Evolutionary conservation across 2,797 vertebrate species (phyloP).

Genomic region (Cyprinella venusta): DNA sequence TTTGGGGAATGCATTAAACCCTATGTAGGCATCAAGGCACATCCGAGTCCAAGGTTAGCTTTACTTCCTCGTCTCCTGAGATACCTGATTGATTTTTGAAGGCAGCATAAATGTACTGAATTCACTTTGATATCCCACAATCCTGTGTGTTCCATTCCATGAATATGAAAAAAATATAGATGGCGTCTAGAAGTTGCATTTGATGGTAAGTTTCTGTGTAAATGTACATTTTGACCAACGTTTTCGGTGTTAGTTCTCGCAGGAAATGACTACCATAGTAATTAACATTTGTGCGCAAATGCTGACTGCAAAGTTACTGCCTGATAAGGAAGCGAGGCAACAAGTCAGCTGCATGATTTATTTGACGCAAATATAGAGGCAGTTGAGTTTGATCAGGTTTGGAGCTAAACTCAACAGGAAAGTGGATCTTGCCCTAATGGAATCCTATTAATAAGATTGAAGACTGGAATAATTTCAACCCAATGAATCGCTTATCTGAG

Average conservation of each 20-base stretch:
- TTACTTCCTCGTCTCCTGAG: not conserved
- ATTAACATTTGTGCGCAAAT: not conserved
- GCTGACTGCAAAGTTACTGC: not conserved
- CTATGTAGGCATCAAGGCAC: not conserved
- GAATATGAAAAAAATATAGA: not conserved
- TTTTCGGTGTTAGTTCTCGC: not conserved
- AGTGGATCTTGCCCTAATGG: not conserved
- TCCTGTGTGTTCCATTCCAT: not conserved
- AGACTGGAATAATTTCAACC: slow-evolving; percentile 14
- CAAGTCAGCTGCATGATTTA: not conserved
- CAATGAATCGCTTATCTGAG: slow-evolving; percentile 19
- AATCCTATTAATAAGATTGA: slow-evolving; percentile 14
- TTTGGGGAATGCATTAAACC: not conserved
- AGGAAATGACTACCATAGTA: not conserved
- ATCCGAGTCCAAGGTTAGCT: not conserved
- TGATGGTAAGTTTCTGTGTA: not conserved
- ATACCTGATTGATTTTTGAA: not conserved
- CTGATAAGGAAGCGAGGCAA: not conserved
- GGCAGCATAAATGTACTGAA: not conserved
- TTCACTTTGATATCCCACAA: no score
- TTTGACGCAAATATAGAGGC: not conserved
- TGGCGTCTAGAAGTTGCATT: not conserved
- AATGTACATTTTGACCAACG: not conserved
- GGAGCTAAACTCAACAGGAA: not conserved
- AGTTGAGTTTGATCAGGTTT: not conserved